Evolutionary conservation across 2,888 invertebrate species (phyloP).

Genomic region (Phasia obesa): DNA sequence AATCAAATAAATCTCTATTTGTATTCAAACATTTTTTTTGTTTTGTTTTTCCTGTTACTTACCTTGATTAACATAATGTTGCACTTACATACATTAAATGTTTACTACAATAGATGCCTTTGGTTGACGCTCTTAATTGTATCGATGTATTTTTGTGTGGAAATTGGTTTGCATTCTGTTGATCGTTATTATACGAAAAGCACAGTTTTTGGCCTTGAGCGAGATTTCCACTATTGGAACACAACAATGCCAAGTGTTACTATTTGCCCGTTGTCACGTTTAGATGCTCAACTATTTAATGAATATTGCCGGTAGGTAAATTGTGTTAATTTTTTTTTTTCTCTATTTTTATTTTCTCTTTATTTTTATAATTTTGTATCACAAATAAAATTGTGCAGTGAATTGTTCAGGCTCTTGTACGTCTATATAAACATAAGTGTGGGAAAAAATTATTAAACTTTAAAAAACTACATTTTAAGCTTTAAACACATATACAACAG

Average conservation of each 20-base stretch:
- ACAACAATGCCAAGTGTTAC: slow-evolving; percentile 79
- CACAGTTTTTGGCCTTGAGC: slow-evolving; percentile 80
- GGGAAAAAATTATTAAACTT: too few species aligned
- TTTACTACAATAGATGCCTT: slow-evolving; percentile 73
- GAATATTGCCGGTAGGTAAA: slow-evolving; percentile 76
- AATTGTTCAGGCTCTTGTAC: too few species aligned
- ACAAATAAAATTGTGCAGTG: too few species aligned
- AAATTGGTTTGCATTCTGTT: slow-evolving; percentile 78
- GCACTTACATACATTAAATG: background rate
- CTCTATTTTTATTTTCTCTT: background rate
- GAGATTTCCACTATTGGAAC: slow-evolving; percentile 81
- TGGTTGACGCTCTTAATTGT: slow-evolving; percentile 77
- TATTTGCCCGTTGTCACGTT: slow-evolving; percentile 79
- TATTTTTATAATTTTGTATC: background rate
- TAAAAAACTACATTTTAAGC: too few species aligned
- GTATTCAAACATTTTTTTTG: slow-evolving; percentile 51
- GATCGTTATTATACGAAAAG: slow-evolving; percentile 79
- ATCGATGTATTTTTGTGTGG: slow-evolving; percentile 76
- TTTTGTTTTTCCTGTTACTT: slow-evolving; percentile 7
- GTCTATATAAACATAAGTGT: too few species aligned
- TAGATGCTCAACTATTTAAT: slow-evolving; percentile 75
- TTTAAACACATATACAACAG: too few species aligned
- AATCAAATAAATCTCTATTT: slow-evolving; percentile 60
- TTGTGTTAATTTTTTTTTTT: too few species aligned
- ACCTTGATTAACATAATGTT: background rate